A percentile compares a stretch with the other conserved stretches of the same genome.
Conservation (phyloP, 2,113 vertebrate species). For the Arothron firmamentum region DNA sequence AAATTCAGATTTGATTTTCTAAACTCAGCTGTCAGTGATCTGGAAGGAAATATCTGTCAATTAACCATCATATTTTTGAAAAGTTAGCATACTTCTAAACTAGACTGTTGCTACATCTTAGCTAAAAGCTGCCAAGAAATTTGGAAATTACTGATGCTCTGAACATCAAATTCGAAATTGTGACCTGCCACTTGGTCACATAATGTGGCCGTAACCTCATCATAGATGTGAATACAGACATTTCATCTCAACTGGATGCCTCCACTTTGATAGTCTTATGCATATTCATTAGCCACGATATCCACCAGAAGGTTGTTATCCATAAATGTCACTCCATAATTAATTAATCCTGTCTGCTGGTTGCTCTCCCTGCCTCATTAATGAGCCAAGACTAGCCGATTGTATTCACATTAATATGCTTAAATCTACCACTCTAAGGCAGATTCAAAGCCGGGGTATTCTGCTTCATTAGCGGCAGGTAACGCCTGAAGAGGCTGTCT, state of each 20-base stretch:
- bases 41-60: too few relatives aligned
- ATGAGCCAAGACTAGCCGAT: conserved; percentile 71
- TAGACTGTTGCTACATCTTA: too few relatives aligned
- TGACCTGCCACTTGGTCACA: neutral
- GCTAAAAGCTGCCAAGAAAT: too few relatives aligned
- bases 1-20: too few relatives aligned
- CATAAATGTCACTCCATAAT: conserved; percentile 80
- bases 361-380: conserved; percentile 75
- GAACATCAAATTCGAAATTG: too few relatives aligned
- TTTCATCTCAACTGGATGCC: conserved; percentile 56
- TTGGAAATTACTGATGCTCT: too few relatives aligned
- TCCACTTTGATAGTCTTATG: conserved; percentile 58
- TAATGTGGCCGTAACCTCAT: conserved; percentile 22
- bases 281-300: conserved; percentile 74
- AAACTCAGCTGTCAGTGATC: too few relatives aligned
- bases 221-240: conserved; percentile 55
- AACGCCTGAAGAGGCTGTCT: conserved; percentile 47
- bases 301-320: conserved; percentile 79
- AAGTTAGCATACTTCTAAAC: too few relatives aligned
- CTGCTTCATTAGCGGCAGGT: conserved; percentile 60
- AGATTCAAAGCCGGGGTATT: conserved; percentile 58
- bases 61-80: too few relatives aligned
- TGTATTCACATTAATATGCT: conserved; percentile 74
- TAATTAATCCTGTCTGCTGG: conserved; percentile 76
- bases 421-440: conserved; percentile 72